Percentiles rank a stretch among this genome's conserved stretches.
These are phyloP conservation scores for Pseudolycoriella hygida DNA, from an alignment of 2,888 invertebrate genomes.

Conservation along the genomic window DNA sequence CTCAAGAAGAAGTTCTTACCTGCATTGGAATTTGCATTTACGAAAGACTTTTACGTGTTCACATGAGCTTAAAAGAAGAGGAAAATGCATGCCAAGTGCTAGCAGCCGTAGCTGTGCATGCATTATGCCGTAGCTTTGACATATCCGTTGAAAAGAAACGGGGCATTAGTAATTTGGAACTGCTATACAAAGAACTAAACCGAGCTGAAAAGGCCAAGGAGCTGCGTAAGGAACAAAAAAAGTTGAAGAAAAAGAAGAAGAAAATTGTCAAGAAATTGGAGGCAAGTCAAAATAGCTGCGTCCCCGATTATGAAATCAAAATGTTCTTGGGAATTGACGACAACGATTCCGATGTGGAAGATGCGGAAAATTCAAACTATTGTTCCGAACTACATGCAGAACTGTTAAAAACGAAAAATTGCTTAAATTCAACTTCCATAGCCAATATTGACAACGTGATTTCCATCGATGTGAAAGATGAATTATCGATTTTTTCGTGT, in stretches of 20 bases:
- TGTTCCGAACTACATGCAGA: neutral
- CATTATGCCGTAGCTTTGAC: slow-evolving; percentile 76
- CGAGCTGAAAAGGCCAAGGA: slow-evolving; percentile 74
- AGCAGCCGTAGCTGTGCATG: slow-evolving; percentile 74
- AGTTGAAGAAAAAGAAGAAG: slow-evolving; percentile 64
- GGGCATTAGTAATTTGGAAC: slow-evolving; percentile 73
- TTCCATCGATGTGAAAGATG: slow-evolving; percentile 3
- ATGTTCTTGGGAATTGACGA: neutral
- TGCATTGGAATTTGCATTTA: slow-evolving; percentile 88
- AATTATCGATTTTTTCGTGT: slow-evolving; percentile 23
- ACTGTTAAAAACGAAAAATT: neutral
- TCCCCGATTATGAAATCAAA: neutral
- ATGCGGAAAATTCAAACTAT: neutral
- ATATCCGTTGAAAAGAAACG: slow-evolving; percentile 77
- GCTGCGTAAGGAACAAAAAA: slow-evolving; percentile 72
- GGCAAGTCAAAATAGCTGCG: slow-evolving; percentile 5
- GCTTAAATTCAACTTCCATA: neutral
- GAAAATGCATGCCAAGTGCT: slow-evolving; percentile 89
- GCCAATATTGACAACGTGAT: neutral
- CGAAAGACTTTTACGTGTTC: slow-evolving; percentile 73
- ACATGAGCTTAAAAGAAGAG: slow-evolving; percentile 72
- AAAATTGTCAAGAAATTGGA: slow-evolving; percentile 32
- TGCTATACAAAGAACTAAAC: slow-evolving; percentile 72
- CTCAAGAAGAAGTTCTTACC: slow-evolving; percentile 89
- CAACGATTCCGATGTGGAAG: neutral